Evolutionary conservation across 2,888 invertebrate genomes (phyloP).

Genomic region (Axea sp.): DNA sequence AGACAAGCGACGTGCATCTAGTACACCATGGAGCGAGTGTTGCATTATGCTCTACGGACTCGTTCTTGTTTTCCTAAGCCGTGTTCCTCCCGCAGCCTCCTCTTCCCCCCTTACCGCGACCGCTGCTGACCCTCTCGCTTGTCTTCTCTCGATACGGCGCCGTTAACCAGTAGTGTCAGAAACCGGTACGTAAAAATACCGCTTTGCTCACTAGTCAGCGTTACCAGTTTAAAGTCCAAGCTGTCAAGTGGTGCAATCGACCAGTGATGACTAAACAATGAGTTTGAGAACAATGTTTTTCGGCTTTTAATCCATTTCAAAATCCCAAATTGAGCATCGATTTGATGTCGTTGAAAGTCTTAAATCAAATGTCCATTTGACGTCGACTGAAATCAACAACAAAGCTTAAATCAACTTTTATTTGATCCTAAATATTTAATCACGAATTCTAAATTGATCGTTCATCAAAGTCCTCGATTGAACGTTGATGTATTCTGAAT

Average conservation of each 20-base stretch:
- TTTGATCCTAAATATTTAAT: too few species aligned
- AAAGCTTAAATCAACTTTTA: too few species aligned
- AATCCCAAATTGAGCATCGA: too few species aligned
- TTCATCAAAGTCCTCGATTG: too few species aligned
- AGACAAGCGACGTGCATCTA: slow-evolving; percentile 24
- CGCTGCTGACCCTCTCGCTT: slow-evolving; percentile 24
- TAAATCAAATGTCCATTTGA: too few species aligned
- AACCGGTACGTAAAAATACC: slow-evolving; percentile 57
- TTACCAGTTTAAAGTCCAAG: slow-evolving; percentile 42
- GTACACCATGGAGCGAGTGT: slow-evolving; percentile 9
- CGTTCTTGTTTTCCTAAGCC: slow-evolving; percentile 45
- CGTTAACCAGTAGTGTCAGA: slow-evolving; percentile 53
- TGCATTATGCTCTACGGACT: slow-evolving; percentile 39
- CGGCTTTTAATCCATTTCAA: slow-evolving; percentile 11
- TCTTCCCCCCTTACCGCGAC: not conserved
- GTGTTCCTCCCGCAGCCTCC: slow-evolving; percentile 20
- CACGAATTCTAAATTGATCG: too few species aligned
- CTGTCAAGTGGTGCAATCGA: slow-evolving; percentile 54
- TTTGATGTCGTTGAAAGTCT: too few species aligned
- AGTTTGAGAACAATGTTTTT: slow-evolving; percentile 18
- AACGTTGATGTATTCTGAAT: too few species aligned
- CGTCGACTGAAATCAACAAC: too few species aligned
- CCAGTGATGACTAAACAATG: slow-evolving; percentile 8
- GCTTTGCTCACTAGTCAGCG: slow-evolving; percentile 32
- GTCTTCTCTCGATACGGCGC: slow-evolving; percentile 53